These are phyloP conservation scores for Peromyscus eremicus DNA, from an alignment of 2,797 vertebrate genomes.

Conservation along the genomic window DNA sequence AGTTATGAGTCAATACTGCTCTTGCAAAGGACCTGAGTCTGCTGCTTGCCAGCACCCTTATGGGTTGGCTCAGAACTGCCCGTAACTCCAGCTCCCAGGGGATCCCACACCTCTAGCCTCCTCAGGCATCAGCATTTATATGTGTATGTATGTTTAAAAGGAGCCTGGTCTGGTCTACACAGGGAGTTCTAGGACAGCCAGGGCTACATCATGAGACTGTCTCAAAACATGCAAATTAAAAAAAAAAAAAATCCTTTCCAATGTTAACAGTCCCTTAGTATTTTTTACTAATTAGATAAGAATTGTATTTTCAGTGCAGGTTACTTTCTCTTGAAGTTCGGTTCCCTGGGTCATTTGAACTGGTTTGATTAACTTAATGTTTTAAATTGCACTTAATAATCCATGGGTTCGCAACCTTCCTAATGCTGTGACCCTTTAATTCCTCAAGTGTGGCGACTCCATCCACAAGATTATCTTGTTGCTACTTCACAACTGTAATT, in stretches of 20 bases:
- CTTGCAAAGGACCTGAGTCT: background rate
- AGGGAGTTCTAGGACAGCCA: background rate
- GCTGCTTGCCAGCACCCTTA: background rate
- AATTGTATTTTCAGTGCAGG: conserved; percentile 63
- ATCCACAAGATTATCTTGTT: background rate
- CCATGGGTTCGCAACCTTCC: background rate
- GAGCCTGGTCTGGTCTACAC: background rate
- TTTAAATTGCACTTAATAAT: conserved; percentile 74
- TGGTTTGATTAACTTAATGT: conserved; percentile 58
- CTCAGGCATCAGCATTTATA: background rate
- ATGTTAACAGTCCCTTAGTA: conserved; percentile 26
- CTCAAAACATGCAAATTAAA: background rate
- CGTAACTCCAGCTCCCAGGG: no score
- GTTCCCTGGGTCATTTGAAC: conserved; percentile 58
- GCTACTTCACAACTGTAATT: background rate
- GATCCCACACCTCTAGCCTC: background rate
- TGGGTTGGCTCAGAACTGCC: background rate
- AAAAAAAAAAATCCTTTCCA: conserved; percentile 23
- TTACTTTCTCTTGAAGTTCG: conserved; percentile 56
- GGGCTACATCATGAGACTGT: background rate
- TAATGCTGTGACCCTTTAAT: background rate
- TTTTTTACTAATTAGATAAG: conserved; percentile 68
- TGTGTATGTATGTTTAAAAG: background rate
- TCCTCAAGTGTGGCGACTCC: background rate
- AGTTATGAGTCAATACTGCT: background rate